These are phyloP conservation scores for Ichneumon xanthorius DNA, from an alignment of 2,888 invertebrate genomes.

Conservation along the genomic window DNA sequence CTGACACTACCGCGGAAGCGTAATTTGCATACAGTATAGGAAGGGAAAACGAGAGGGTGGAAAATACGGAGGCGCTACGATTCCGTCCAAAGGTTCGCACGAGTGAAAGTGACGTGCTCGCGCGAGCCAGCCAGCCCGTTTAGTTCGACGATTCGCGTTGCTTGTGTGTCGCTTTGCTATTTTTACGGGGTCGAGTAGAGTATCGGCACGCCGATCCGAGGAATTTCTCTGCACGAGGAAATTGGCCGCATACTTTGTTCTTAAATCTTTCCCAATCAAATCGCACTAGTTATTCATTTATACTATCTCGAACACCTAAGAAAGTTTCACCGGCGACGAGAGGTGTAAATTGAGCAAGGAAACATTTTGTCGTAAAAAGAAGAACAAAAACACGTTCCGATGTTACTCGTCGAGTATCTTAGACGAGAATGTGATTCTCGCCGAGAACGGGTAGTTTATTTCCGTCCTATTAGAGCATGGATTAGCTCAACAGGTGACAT, in stretches of 20 bases:
- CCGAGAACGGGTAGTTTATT: conserved; percentile 31
- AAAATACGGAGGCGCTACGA: conserved; percentile 45
- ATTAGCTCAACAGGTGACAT: conserved; percentile 66
- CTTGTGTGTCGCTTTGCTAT: conserved; percentile 54
- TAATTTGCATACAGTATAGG: conserved; percentile 36
- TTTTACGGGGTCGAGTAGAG: conserved; percentile 37
- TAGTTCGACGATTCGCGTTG: conserved; percentile 64
- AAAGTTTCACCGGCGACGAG: not conserved
- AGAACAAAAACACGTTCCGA: not conserved
- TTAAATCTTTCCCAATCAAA: not conserved
- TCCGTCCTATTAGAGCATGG: conserved; percentile 47
- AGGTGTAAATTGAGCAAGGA: not conserved
- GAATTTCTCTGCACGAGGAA: not conserved
- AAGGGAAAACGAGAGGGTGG: conserved; percentile 33
- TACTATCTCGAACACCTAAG: not conserved
- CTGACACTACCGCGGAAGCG: not conserved
- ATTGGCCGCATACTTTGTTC: conserved; percentile 1
- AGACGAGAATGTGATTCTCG: conserved; percentile 2
- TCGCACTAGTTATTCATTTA: not conserved
- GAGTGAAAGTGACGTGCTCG: conserved; percentile 70
- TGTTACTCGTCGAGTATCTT: not conserved
- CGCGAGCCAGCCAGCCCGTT: conserved; percentile 40
- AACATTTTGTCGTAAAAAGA: not conserved
- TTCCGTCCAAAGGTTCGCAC: conserved; percentile 62
- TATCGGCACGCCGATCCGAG: conserved; percentile 19